Percentiles rank a stretch among this genome's conserved stretches.
Conservation (phyloP, 2,888 invertebrate genomes). For the Fragum whitleyi region DNA sequence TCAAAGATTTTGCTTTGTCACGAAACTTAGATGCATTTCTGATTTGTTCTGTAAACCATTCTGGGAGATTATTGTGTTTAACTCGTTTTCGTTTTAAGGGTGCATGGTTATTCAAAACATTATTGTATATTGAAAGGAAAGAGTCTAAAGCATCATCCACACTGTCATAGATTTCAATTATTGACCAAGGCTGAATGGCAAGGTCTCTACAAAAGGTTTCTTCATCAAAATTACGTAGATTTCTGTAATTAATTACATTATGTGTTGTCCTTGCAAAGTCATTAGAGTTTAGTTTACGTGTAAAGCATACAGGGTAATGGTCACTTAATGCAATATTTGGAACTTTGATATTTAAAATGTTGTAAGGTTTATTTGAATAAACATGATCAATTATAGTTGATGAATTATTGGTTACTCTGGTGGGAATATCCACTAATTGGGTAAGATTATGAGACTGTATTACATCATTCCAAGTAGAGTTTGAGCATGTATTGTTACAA, state of each 20-base stretch:
- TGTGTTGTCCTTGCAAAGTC: not conserved
- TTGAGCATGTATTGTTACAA: not conserved
- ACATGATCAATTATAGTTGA: too few relatives aligned
- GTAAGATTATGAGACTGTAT: not conserved
- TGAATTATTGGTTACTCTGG: too few relatives aligned
- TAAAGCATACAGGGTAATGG: too few relatives aligned
- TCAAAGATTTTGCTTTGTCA: too few relatives aligned
- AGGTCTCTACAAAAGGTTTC: conserved; percentile 3
- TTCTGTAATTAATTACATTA: conserved; percentile 21
- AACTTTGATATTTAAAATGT: conserved; percentile 16
- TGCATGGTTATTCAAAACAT: conserved; percentile 17
- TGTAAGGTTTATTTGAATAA: conserved; percentile 14
- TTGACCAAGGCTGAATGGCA: too few relatives aligned
- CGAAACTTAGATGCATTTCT: not conserved
- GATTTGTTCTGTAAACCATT: conserved; percentile 10
- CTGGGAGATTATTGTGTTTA: conserved; percentile 9
- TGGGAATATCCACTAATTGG: not conserved
- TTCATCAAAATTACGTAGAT: conserved; percentile 19
- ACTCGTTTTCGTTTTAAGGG: conserved; percentile 12
- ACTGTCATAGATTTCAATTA: conserved; percentile 10
- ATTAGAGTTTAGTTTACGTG: not conserved
- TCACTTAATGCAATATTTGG: too few relatives aligned
- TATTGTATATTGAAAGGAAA: not conserved
- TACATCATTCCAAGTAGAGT: not conserved
- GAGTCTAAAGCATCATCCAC: conserved; percentile 28